A percentile compares a stretch with the other conserved stretches of the same genome.
Conservation (phyloP, 2,113 vertebrate genomes). For the Rhipidura dahli region DNA sequence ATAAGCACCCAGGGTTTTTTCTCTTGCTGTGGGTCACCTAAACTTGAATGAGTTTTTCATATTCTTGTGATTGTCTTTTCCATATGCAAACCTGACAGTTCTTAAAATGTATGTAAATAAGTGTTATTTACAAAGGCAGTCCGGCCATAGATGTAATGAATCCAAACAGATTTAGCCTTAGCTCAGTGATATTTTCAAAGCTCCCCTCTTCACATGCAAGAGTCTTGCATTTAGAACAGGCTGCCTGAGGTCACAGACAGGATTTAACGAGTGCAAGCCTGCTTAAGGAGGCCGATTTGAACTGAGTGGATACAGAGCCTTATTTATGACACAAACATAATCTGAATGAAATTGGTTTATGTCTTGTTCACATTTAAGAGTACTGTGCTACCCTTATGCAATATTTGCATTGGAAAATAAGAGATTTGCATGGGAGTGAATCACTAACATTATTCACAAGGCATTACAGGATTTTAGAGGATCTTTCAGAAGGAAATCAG, state of each 20-base stretch:
- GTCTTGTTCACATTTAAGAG: not conserved
- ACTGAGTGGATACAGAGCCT: constrained; percentile 24
- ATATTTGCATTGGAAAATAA: constrained; percentile 32
- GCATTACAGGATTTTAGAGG: constrained; percentile 32
- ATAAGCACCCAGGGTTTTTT: not conserved
- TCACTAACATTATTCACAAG: constrained; percentile 32
- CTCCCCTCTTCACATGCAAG: not conserved
- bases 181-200: constrained; percentile 5
- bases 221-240: constrained; percentile 23
- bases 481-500: constrained; percentile 25
- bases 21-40: not conserved
- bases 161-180: not conserved
- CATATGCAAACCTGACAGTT: not conserved
- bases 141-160: not conserved
- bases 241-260: constrained; percentile 40
- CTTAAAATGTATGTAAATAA: not conserved
- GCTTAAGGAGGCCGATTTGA: constrained; percentile 27
- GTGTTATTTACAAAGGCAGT: constrained; percentile 12
- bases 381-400: not conserved
- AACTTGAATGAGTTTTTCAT: not conserved
- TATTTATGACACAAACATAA: constrained; percentile 34
- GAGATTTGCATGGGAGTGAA: constrained; percentile 41
- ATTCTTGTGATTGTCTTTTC: not conserved
- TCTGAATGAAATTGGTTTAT: constrained; percentile 38
- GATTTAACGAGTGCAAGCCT: constrained; percentile 36